Evolutionary conservation across 2,888 invertebrate species (phyloP), one percentile per base, ranked within the genome.

Genomic region (Cephalotes varians): DNA sequence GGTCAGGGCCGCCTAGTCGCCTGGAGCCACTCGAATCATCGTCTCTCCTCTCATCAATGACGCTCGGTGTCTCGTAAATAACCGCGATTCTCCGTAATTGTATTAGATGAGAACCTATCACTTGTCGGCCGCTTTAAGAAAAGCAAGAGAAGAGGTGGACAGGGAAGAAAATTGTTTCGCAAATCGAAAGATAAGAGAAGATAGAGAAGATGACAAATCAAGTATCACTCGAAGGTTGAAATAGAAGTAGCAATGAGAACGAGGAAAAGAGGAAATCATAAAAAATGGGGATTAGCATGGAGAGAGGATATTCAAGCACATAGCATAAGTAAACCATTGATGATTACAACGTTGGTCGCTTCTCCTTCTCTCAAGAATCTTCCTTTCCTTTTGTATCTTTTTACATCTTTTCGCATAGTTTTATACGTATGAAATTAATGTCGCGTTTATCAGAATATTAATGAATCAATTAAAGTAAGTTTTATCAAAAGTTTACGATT

Each of bases 21-120:
- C 84, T 73, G 76, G 12, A 73, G 84, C 83, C 21, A 49, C 67
- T 65, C 86, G 74, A 79, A 83, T 83, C 86, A 83, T 85, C 82
- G 79, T 82, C 65, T 60, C 80, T 76, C 79, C 81, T 62, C 47
- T 25, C 21, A 87, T 90, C 90, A 88, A 88, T 88, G 88, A 81
- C 82, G 86, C 88, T 91, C 90, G 84, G 85, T 86, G 76, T 86
- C 87, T 91, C 90, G 87, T 94, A 94, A 94, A 94, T 93, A 90
- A 93, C 90, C 83, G 84, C 80, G 89, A 92, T 92, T 91, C 88
- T 77, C 86, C 84, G 91, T 93, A 94, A 94, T 93, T 93, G 94
- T 92, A 93, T 94, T 93, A 93, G 93, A 94, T 93, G 92, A 93
- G 89, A 77, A 90, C 88, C 92, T 93, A 93, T 92, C 92, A 88